Evolutionary conservation across 1,140 invertebrate species (phyloP), one percentile per base, ranked within the genome.

Genomic region (Calliphora vicina): DNA sequence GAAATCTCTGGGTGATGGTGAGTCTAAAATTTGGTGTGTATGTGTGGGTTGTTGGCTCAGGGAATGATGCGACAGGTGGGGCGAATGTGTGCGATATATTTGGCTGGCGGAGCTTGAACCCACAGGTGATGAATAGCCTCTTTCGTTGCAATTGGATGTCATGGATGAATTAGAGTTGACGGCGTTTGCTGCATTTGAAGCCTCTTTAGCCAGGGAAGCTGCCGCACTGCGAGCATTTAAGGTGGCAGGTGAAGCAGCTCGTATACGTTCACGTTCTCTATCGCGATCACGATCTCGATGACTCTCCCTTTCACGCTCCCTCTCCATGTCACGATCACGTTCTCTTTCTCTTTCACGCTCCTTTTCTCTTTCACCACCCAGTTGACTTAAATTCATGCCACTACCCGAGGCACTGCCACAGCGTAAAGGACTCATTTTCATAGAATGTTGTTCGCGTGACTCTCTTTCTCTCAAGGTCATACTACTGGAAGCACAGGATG

Each of bases 31-130:
- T 82, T 74, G 91, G 88, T 86, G 88, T 86, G 84, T 89, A 91
- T 89, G 83, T 35, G 82, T 50, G 12, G 45, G 42, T 71, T 84
- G 83, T 43, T 91, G 91, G 83, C 71, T 84, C 35, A 91, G 91
- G 25, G 91, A 86, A 45, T 89, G 91, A 83, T 91, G 91, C 74
- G 91, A 91, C n/a, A 83, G 83, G 85, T 91, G 91, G 26, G 84
- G 84, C 35, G 89, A 90, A 72, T 90, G 89, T n/a, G 61, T 84
- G 57, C 88, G 89, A 78, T 88, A 90, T 71, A 90, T 85, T 82
- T 85, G 84, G 27, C 80, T 71, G 80, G 61, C 80, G 8, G 43
- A 61, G 57, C 27, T 23, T 2, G 80, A 82, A n/a, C 84, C 82
- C 50, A 82, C 45, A 42, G 89, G 89, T 13, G 89, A 89, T 84